Conservation (phyloP, 2,113 vertebrate species). For the Corythornis vintsioides region DNA sequence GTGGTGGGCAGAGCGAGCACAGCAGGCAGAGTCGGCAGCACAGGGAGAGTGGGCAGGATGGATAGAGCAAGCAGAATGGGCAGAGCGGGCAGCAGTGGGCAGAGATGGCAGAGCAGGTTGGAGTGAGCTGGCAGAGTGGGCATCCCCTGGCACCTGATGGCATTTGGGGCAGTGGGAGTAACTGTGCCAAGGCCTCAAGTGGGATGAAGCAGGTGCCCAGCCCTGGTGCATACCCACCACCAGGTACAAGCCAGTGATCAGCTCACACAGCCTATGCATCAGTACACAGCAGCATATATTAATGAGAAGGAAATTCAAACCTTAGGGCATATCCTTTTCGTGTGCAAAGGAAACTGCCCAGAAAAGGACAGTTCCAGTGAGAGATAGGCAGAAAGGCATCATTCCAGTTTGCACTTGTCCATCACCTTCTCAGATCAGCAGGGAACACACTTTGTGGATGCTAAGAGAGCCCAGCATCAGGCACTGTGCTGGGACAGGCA, state of each 20-base stretch:
- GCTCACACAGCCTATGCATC: accelerated
- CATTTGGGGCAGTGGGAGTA: accelerated
- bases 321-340: neutral
- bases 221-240: neutral
- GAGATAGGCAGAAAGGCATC: neutral
- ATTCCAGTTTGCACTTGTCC: neutral
- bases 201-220: neutral
- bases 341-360: too few relatives aligned
- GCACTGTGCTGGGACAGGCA: neutral
- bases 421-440: accelerated
- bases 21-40: neutral
- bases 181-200: neutral
- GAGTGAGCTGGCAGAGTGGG: neutral
- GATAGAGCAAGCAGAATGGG: neutral
- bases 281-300: accelerated
- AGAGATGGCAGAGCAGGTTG: neutral
- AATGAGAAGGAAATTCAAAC: neutral
- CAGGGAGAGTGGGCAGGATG: neutral
- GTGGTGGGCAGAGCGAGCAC: neutral
- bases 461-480: neutral
- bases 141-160: neutral
- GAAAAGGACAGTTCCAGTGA: accelerated
- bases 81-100: neutral
- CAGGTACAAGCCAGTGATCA: neutral
- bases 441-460: accelerated